phyloP scores from a whole-genome alignment of 2,113 vertebrate species.

The Anoplopoma fimbria region DNA sequence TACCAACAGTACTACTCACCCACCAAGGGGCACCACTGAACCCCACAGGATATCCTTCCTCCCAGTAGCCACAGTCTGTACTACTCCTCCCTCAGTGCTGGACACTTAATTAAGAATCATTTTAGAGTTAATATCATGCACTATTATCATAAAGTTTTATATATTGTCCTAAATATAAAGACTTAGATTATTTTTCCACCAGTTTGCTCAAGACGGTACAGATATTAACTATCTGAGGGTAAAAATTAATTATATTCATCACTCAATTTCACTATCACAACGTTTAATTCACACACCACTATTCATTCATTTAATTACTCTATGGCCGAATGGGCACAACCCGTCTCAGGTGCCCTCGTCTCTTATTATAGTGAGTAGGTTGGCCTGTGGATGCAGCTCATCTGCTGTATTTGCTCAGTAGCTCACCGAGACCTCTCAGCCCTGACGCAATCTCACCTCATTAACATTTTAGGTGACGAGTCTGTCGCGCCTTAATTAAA shows the following conservation, averaged over 20 bases:
- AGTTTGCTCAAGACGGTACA: background rate
- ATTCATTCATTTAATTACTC: constrained; percentile 71
- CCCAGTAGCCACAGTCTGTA: background rate
- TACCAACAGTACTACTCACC: background rate
- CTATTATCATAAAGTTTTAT: background rate
- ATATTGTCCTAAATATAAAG: background rate
- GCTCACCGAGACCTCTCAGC: constrained; percentile 71
- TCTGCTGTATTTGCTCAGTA: constrained; percentile 77
- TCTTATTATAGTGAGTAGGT: constrained; percentile 65
- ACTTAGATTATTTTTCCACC: background rate
- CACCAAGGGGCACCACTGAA: background rate
- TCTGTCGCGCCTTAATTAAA: constrained; percentile 80
- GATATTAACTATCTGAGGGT: background rate
- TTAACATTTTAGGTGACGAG: constrained; percentile 86
- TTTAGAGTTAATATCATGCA: background rate
- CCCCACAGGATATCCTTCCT: background rate
- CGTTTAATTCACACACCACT: constrained; percentile 56
- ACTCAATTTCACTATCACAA: constrained; percentile 42
- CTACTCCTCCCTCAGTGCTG: background rate
- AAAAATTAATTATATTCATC: constrained; percentile 51
- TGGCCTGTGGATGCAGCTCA: constrained; percentile 70
- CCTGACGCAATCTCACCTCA: constrained; percentile 79
- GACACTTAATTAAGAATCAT: background rate
- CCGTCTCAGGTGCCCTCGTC: constrained; percentile 65
- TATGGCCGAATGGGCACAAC: constrained; percentile 33